Base-by-base conservation (phyloP, 2,113 vertebrate species). In the Chloebia gouldiae region DNA sequence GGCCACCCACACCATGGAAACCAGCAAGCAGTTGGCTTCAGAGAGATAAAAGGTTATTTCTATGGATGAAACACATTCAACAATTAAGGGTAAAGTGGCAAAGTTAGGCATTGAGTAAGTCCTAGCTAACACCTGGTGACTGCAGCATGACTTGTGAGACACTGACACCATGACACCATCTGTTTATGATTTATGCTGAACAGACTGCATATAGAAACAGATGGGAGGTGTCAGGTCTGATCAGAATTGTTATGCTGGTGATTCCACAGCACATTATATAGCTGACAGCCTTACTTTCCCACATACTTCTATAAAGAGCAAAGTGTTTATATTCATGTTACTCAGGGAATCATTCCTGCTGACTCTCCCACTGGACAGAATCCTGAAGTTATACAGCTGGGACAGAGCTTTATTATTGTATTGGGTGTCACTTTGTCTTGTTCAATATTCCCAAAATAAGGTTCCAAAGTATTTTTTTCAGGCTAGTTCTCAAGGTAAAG, bases 131-230 rank as follows among this genome's bases (percentile, higher is more conserved):
- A 89, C 44, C 57, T 27, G 6, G 40, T 81, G 83, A 91, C 81
- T 93, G 84, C 76, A 79, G 84, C 84, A 35, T 76, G 89, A 96
- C 95, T 94, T 93, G 93, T 78, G 88, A 95, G 88, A 93, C 88
- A 84, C 84, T 84, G 79, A 76, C 86, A 92, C 88, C 77, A 51
- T 40, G 95, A 87, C 95, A 88, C 91, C 97, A 97, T 95, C 92
- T 96, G 92, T 35, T 80, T 94, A 78, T 93, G 88, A 86, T 95
- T 90, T 92, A 53, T 92, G 68, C 71, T 56, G 90, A 95, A 71
- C 94, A 97, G 92, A 64, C 76, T 96, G 80, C 79, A 95, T 97
- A 94, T 92, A 97, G 93, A 95, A 97, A 91, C 82, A 96, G 88
- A 96, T 78, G 93, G 87, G 95, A 95, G 92, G 94, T 90, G 68